phyloP scores from a whole-genome alignment of 30 jellyfish, hydroid and myxozoan species.

The Rhopilema esculentum region DNA sequence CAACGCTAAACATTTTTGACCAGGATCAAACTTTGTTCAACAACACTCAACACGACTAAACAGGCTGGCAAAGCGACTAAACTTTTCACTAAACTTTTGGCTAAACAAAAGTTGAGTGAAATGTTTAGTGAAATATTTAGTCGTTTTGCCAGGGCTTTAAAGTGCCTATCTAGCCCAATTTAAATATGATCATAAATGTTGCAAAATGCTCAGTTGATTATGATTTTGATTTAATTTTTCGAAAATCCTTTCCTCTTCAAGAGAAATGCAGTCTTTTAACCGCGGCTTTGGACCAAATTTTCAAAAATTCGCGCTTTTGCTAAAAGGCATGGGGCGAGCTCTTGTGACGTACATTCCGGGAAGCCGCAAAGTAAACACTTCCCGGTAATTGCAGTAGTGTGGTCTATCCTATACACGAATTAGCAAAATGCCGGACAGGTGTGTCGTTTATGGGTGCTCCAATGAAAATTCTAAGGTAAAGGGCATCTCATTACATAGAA shows the following conservation, averaged over 20 bases:
- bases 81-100: no score
- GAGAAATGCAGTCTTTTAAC: background rate
- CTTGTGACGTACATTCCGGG: slow-evolving; percentile 11
- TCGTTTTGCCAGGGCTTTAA: no score
- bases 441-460: slow-evolving; percentile 20
- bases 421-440: slow-evolving; percentile 17
- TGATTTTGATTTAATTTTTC: background rate
- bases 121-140: no score
- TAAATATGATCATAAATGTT: background rate
- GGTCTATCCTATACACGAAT: background rate
- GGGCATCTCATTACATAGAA: background rate
- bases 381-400: background rate
- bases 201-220: background rate
- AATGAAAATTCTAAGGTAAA: background rate
- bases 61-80: no score
- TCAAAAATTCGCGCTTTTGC: background rate
- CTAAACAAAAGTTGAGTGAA: no score
- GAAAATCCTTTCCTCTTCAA: background rate
- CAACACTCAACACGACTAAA: no score
- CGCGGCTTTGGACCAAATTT: slow-evolving; percentile 11
- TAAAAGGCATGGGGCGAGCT: slow-evolving; percentile 22
- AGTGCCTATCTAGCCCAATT: slow-evolving; percentile 27
- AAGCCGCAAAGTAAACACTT: background rate
- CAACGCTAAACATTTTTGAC: no score
- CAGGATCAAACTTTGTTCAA: no score